phyloP scores from a whole-genome alignment of 2,113 vertebrate species.

The Gambusia affinis region DNA sequence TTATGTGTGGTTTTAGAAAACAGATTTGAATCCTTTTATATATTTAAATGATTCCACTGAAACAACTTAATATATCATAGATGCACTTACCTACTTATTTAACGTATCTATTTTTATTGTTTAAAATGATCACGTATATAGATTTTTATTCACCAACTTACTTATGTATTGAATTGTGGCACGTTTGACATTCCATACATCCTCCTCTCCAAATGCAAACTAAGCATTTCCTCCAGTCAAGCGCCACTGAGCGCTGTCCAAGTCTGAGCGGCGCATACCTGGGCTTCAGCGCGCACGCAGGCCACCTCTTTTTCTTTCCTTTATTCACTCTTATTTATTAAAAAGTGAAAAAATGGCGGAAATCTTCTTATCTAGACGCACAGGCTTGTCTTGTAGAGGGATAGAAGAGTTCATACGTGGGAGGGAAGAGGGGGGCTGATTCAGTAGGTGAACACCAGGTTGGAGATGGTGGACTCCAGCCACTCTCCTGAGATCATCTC shows the following conservation, averaged over 20 bases:
- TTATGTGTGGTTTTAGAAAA: neutral
- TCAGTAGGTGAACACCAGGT: slow-evolving; percentile 99
- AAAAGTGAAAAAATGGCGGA: slow-evolving; percentile 59
- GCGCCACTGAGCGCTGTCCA: slow-evolving; percentile 59
- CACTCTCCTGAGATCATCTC: slow-evolving; percentile 99
- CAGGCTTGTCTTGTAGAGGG: slow-evolving; percentile 29
- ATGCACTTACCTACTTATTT: neutral
- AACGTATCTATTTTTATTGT: neutral
- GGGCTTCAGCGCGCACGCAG: slow-evolving; percentile 52
- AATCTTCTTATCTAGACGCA: slow-evolving; percentile 50
- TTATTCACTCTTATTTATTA: slow-evolving; percentile 49
- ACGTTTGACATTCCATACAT: slow-evolving; percentile 27
- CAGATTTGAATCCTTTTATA: neutral
- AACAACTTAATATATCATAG: neutral
- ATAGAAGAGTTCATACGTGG: slow-evolving; percentile 49
- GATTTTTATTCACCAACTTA: neutral
- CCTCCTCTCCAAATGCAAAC: slow-evolving; percentile 77
- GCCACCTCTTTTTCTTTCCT: slow-evolving; percentile 40
- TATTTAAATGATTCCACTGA: neutral
- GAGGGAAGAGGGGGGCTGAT: slow-evolving; percentile 14
- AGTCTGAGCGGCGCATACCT: slow-evolving; percentile 65
- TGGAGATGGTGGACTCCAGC: slow-evolving; percentile 98
- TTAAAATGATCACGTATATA: neutral
- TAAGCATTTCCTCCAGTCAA: slow-evolving; percentile 69
- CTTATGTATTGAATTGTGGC: neutral